These are phyloP conservation scores for Mirza zaza DNA, from an alignment of 2,113 vertebrate species.

Conservation along the genomic window DNA sequence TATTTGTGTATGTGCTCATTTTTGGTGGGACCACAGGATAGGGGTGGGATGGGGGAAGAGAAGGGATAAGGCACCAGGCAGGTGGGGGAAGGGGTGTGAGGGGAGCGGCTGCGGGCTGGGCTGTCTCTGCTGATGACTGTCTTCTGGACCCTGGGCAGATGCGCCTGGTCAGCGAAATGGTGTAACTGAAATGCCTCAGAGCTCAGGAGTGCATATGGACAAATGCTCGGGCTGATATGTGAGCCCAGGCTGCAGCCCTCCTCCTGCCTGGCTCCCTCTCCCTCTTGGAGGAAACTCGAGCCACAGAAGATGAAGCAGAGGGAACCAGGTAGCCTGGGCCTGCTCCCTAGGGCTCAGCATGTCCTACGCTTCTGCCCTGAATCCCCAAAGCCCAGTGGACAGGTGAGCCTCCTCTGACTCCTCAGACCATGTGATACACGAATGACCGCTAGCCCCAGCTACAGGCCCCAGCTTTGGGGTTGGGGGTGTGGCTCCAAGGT, in stretches of 20 bases:
- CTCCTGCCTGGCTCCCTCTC: not conserved
- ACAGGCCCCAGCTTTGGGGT: not conserved
- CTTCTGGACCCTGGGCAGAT: conserved; percentile 58
- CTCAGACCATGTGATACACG: not conserved
- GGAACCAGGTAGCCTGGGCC: not conserved
- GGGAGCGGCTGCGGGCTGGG: not conserved
- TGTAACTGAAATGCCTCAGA: conserved; percentile 57
- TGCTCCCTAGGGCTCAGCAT: not conserved
- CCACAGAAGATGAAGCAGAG: not conserved
- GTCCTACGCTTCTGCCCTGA: not conserved
- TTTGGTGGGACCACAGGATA: conserved; percentile 72
- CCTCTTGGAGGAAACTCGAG: conserved; percentile 13
- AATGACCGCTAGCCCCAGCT: not conserved
- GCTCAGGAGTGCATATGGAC: conserved; percentile 30
- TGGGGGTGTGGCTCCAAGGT: not conserved
- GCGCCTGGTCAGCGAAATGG: conserved; percentile 67
- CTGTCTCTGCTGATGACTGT: conserved; percentile 56
- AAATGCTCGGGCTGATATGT: conserved; percentile 47
- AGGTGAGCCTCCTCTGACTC: not conserved
- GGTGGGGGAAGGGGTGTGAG: not conserved
- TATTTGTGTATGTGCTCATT: conserved; percentile 82
- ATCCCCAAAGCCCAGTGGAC: not conserved
- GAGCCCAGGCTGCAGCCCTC: conserved; percentile 52
- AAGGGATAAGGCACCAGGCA: not conserved
- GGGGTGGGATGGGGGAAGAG: not conserved